These are phyloP conservation scores for Pygoscelis adeliae DNA, from an alignment of 2,113 vertebrate genomes.

Conservation along the genomic window DNA sequence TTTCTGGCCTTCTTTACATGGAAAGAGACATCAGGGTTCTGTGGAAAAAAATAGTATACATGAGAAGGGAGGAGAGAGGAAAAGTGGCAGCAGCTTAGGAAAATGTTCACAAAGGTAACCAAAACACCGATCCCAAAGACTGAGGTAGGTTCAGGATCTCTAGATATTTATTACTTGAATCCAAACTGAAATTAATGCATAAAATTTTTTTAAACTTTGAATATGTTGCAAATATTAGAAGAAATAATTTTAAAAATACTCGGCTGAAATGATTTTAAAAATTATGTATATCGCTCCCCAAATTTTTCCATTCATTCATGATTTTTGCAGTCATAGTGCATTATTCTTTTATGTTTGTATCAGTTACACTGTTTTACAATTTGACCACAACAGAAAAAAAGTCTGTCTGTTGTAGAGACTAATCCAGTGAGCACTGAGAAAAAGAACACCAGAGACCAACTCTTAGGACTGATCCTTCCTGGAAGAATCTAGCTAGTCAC, in stretches of 20 bases:
- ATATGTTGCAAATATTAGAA: neutral
- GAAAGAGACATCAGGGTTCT: neutral
- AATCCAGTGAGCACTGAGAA: neutral
- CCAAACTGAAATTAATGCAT: neutral
- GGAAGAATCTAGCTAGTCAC: neutral
- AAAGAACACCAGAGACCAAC: neutral
- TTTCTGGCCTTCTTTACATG: neutral
- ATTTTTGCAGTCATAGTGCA: neutral
- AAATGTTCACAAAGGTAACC: neutral
- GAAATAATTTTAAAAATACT: neutral
- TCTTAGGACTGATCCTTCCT: neutral
- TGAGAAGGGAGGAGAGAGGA: neutral
- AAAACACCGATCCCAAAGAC: neutral
- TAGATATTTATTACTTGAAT: neutral
- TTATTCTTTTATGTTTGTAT: neutral
- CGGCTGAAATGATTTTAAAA: neutral
- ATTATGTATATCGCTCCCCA: rapidly evolving
- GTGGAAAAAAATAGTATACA: neutral
- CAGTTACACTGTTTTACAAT: neutral
- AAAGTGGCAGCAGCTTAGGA: neutral
- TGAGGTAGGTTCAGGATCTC: neutral
- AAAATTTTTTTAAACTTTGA: neutral
- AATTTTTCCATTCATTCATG: neutral
- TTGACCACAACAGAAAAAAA: neutral
- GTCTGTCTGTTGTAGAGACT: rapidly evolving